Conservation (phyloP, 2,888 invertebrate species). For the Phengaris arion region DNA sequence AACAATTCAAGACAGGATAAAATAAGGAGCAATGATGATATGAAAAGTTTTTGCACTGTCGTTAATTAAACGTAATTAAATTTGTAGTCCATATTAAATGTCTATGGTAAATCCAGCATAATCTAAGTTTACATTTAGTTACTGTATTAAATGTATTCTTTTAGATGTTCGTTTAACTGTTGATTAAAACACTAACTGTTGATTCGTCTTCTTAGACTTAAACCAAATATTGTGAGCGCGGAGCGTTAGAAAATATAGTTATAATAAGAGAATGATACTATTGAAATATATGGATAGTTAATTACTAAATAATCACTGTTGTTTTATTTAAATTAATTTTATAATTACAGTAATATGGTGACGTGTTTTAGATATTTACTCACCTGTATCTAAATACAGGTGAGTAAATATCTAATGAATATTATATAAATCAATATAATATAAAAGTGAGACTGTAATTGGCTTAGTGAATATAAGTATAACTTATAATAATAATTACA, state of each 20-base stretch:
- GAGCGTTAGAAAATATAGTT: constrained; percentile 74
- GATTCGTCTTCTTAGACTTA: constrained; percentile 73
- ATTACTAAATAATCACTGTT: constrained; percentile 52
- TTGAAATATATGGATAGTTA: constrained; percentile 79
- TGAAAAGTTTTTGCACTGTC: too few relatives aligned
- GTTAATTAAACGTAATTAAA: not conserved
- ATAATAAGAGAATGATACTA: constrained; percentile 75
- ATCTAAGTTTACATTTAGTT: constrained; percentile 69
- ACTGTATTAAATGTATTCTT: constrained; percentile 63
- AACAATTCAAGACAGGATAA: too few relatives aligned
- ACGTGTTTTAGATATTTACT: too few relatives aligned
- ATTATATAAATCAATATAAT: too few relatives aligned
- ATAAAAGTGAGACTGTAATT: too few relatives aligned
- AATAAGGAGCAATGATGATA: too few relatives aligned
- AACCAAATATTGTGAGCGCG: constrained; percentile 77
- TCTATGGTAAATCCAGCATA: constrained; percentile 17
- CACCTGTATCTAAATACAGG: too few relatives aligned
- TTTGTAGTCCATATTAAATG: not conserved
- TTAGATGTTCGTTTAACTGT: constrained; percentile 69
- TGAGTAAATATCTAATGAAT: too few relatives aligned
- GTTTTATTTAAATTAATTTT: constrained; percentile 42
- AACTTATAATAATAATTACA: too few relatives aligned
- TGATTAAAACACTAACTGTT: constrained; percentile 70
- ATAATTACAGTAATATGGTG: too few relatives aligned
- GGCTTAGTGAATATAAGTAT: too few relatives aligned